Base-by-base conservation (phyloP, 2,888 invertebrate genomes). In the Kuschelorhynchus macadamiae region DNA sequence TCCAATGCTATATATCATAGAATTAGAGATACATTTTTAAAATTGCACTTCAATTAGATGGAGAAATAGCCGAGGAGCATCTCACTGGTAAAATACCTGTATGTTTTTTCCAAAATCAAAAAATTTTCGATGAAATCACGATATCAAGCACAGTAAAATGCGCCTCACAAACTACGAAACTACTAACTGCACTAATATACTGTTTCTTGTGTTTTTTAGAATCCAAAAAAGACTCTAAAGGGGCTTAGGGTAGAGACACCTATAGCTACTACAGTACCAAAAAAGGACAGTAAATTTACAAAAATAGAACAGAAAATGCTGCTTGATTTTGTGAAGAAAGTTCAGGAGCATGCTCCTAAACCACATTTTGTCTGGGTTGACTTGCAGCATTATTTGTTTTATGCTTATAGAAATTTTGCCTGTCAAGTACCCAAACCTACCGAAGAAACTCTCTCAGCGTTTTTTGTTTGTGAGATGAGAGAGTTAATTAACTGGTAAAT, bases 311-410 rank as follows among this genome's bases (percentile, higher is more conserved):
- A 75, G 49, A 72, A 74, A 66, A 73, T 71, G 36, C 62, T 78
- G 42, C 64, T 77, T 32, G 78, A 78, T 33, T 80, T 77, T 71
- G 72, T 79, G 5, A 73, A 67, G 14, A 76, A 75, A 60, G 73
- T 80, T 61, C 77, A 78, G 55, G 74, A 77, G 12, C 76, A 76
- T 72, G 74, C 77, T 25, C 78, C 80, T 2, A 52, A 71, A 36
- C 67, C 72, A 33, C 75, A 77, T 16, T 74, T 76, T 63, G 75
- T 78, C 46, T 82, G 82, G 82, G 74, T 79, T 30, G 79, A 79
- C 62, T 69, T 82, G 41, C 81, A 81, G 46, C 82, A 82, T 76
- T 81, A 79, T 71, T 74, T 81, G 73, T 79, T 79, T 72, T 81
- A 78, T 71, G 76, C 80, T 39, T 82, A 82, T 72, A 77, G 82